A percentile compares a stretch with the other conserved stretches of the same genome.
phyloP scores from a whole-genome alignment of 2,888 invertebrate genomes.

The Allophyes oxyacanthae region DNA sequence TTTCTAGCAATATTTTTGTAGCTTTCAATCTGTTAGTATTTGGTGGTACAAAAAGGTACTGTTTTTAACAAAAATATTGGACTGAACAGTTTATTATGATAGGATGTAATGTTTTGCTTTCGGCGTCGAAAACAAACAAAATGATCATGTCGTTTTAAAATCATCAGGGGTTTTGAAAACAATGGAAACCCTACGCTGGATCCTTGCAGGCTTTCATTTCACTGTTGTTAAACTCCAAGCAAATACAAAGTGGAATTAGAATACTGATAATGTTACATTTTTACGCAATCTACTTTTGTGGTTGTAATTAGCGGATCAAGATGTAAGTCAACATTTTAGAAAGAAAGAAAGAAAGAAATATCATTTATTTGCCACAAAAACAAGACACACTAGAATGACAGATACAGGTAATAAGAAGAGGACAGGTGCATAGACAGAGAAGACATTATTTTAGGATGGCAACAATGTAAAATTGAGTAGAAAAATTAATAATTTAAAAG shows the following conservation, averaged over 20 bases:
- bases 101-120: neutral
- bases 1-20: too few relatives aligned
- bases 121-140: constrained; percentile 5
- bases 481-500: too few relatives aligned
- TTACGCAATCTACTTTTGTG: neutral
- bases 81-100: neutral
- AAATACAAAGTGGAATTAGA: constrained; percentile 2
- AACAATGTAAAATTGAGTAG: too few relatives aligned
- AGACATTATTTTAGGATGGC: too few relatives aligned
- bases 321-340: too few relatives aligned
- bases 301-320: neutral
- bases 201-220: neutral
- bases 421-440: too few relatives aligned
- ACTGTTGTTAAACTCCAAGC: constrained; percentile 6
- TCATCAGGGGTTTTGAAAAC: neutral
- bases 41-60: neutral
- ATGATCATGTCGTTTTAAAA: constrained; percentile 1
- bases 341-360: too few relatives aligned
- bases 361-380: too few relatives aligned
- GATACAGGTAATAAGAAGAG: too few relatives aligned
- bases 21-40: too few relatives aligned
- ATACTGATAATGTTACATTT: constrained; percentile 1
- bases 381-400: too few relatives aligned
- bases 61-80: neutral
- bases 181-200: neutral